These are phyloP conservation scores for Decapterus maruadsi DNA, from an alignment of 2,797 vertebrate genomes.

Conservation along the genomic window DNA sequence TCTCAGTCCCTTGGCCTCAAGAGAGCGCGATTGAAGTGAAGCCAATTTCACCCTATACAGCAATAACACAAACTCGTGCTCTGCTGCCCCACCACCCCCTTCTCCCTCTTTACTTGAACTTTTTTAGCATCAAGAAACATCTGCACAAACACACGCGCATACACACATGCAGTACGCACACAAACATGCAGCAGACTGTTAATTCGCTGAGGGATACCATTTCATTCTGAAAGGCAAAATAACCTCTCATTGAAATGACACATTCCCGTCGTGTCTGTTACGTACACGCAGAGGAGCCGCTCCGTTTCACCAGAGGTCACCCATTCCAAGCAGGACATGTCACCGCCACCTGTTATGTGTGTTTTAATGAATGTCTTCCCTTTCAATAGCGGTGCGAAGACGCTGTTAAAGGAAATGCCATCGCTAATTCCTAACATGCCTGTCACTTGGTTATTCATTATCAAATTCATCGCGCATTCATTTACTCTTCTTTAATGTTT, in stretches of 20 bases:
- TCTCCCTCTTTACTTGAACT: constrained; percentile 41
- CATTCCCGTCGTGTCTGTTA: constrained; percentile 44
- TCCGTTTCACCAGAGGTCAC: constrained; percentile 53
- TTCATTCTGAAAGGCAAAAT: constrained; percentile 56
- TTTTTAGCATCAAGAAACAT: constrained; percentile 54
- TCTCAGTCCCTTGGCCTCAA: constrained; percentile 76
- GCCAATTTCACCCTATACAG: constrained; percentile 80
- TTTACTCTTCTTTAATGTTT: constrained; percentile 68
- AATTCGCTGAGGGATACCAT: constrained; percentile 47
- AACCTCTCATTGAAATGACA: constrained; percentile 48
- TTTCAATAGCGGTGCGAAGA: constrained; percentile 75
- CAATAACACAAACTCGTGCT: constrained; percentile 76
- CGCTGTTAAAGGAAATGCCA: constrained; percentile 66
- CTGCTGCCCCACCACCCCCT: constrained; percentile 17
- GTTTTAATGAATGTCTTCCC: constrained; percentile 79
- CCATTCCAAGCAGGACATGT: constrained; percentile 55
- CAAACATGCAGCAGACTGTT: constrained; percentile 32
- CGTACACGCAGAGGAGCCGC: constrained; percentile 50
- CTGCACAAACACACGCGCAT: constrained; percentile 26
- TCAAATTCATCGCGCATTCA: constrained; percentile 44
- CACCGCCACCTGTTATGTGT: constrained; percentile 69
- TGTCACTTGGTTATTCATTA: constrained; percentile 58
- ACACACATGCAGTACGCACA: constrained; percentile 3
- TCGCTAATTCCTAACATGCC: constrained; percentile 69
- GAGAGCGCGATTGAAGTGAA: constrained; percentile 83